Conservation (phyloP, 2,113 vertebrate genomes). For the Sander vitreus region DNA sequence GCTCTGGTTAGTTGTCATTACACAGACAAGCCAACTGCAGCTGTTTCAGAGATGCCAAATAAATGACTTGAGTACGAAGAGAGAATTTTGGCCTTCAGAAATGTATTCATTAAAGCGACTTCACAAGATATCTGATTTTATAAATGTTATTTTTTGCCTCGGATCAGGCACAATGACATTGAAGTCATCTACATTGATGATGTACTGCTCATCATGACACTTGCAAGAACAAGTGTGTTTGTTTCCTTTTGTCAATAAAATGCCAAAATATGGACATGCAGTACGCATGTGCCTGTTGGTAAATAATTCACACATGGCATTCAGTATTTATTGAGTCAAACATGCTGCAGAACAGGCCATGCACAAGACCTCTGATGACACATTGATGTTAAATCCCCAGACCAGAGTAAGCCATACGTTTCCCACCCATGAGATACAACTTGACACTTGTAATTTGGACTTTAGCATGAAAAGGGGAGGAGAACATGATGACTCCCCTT, state of each 20-base stretch:
- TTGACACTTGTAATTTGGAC: conserved; percentile 62
- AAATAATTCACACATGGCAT: conserved; percentile 60
- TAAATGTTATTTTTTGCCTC: conserved; percentile 45
- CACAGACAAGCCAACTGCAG: conserved; percentile 49
- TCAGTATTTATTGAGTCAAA: conserved; percentile 49
- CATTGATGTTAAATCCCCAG: conserved; percentile 27
- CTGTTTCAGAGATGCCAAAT: conserved; percentile 62
- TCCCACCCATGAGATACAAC: conserved; percentile 37
- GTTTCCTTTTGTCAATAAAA: conserved; percentile 19
- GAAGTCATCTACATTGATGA: neutral
- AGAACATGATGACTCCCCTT: conserved; percentile 24
- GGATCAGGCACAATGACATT: conserved; percentile 13
- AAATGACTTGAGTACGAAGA: conserved; percentile 45
- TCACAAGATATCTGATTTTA: conserved; percentile 17
- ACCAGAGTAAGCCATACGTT: conserved; percentile 34
- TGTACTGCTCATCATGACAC: neutral
- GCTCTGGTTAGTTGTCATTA: conserved; percentile 66
- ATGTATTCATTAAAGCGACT: conserved; percentile 60
- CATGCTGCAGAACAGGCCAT: conserved; percentile 21
- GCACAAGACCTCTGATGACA: conserved; percentile 38
- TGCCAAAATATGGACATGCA: conserved; percentile 5
- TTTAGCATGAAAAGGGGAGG: conserved; percentile 30
- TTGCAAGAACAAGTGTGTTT: conserved; percentile 18
- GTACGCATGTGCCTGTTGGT: conserved; percentile 9
- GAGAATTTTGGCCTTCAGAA: conserved; percentile 36